phyloP scores from a whole-genome alignment of 2,797 vertebrate species.

The Sebastiscus tertius region DNA sequence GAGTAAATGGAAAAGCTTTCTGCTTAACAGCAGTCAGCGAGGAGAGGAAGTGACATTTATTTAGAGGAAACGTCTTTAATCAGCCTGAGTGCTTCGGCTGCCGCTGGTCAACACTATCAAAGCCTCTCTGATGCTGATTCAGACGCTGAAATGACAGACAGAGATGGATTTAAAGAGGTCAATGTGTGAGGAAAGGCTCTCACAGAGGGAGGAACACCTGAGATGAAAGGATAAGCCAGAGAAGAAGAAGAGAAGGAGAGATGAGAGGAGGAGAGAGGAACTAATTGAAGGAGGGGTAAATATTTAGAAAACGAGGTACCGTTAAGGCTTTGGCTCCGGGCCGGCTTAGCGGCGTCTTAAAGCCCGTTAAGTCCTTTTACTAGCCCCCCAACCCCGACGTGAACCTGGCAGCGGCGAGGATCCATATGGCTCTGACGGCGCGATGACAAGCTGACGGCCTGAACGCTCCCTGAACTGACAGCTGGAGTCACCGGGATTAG shows the following conservation, averaged over 20 bases:
- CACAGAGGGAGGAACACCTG: neutral
- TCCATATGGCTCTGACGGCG: slow-evolving; percentile 14
- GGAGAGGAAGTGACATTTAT: neutral
- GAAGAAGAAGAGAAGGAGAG: neutral
- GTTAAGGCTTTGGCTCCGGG: slow-evolving; percentile 9
- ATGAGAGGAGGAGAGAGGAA: neutral
- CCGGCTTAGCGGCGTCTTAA: slow-evolving; percentile 14
- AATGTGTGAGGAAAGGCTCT: neutral
- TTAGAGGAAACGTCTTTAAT: neutral
- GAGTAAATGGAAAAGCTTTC: neutral
- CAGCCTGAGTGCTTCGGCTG: slow-evolving; percentile 1
- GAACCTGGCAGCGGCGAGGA: slow-evolving; percentile 11
- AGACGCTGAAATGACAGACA: neutral
- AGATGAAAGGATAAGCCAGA: neutral
- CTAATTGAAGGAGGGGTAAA: slow-evolving; percentile 27
- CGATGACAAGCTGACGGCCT: slow-evolving; percentile 24
- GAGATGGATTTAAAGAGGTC: neutral
- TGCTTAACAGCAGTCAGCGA: too few relatives aligned
- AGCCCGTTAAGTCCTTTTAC: slow-evolving; percentile 1
- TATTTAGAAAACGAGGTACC: slow-evolving; percentile 27
- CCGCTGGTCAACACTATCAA: neutral
- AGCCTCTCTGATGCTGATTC: neutral
- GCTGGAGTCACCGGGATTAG: slow-evolving; percentile 40
- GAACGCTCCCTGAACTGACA: slow-evolving; percentile 20
- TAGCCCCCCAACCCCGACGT: neutral